Percentiles rank a stretch among this genome's conserved stretches.
phyloP scores from a whole-genome alignment of 2,113 vertebrate species.

The Alexandromys fortis region DNA sequence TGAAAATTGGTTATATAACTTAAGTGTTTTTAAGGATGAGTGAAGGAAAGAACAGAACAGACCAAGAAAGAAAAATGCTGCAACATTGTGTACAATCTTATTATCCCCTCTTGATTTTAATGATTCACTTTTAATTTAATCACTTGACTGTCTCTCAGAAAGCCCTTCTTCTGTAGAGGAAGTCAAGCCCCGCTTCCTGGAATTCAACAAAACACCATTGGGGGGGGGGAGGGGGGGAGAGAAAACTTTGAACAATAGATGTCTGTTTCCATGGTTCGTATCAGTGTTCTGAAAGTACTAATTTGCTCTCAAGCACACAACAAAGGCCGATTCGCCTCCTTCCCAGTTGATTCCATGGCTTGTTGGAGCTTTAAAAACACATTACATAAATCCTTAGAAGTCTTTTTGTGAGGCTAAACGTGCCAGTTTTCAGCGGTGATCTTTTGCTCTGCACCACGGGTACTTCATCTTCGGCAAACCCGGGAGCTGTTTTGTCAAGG shows the following conservation, averaged over 20 bases:
- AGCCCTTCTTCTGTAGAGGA: neutral
- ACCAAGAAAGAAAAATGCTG: neutral
- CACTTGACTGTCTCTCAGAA: neutral
- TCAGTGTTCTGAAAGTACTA: slow-evolving; percentile 72
- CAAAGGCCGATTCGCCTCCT: slow-evolving; percentile 79
- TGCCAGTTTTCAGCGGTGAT: slow-evolving; percentile 21
- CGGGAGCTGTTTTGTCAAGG: neutral
- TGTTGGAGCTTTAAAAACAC: slow-evolving; percentile 81
- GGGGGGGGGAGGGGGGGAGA: slow-evolving; percentile 31
- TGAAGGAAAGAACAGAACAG: neutral
- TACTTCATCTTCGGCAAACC: neutral
- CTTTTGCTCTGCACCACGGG: slow-evolving; percentile 40
- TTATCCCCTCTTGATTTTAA: neutral
- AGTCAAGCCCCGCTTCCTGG: slow-evolving; percentile 13
- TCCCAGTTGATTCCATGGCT: slow-evolving; percentile 77
- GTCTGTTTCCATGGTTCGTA: neutral
- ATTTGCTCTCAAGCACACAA: slow-evolving; percentile 83
- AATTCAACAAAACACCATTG: slow-evolving; percentile 65
- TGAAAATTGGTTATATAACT: slow-evolving; percentile 13
- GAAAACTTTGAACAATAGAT: slow-evolving; percentile 76
- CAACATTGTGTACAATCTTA: neutral
- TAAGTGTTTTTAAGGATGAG: neutral
- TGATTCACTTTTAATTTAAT: slow-evolving; percentile 13
- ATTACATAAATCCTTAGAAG: slow-evolving; percentile 80
- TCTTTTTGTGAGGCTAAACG: slow-evolving; percentile 79